Evolutionary conservation across 1,140 invertebrate genomes (phyloP).

Genomic region (Cotesia chilonis): DNA sequence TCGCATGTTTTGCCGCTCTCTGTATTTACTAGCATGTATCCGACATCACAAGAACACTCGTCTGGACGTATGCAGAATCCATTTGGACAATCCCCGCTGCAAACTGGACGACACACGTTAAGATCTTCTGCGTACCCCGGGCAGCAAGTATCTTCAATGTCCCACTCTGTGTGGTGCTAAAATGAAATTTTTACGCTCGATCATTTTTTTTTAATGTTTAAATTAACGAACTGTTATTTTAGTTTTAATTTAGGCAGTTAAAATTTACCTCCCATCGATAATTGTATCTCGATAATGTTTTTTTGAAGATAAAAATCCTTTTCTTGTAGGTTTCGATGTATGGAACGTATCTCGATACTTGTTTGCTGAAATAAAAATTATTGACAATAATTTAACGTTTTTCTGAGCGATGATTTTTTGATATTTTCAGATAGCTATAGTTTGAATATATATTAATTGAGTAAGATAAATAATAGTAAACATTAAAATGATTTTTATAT

Average conservation of each 20-base stretch:
- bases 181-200: background rate
- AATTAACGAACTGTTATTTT: background rate
- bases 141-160: constrained; percentile 65
- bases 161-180: constrained; percentile 30
- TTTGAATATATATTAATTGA: too few species aligned
- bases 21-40: constrained; percentile 35
- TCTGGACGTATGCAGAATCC: constrained; percentile 62
- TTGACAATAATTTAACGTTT: background rate
- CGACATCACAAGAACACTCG: constrained; percentile 54
- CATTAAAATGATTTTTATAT: too few species aligned
- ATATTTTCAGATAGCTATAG: too few species aligned
- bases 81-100: constrained; percentile 55
- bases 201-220: background rate
- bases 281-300: constrained; percentile 21
- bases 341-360: constrained; percentile 26
- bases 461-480: too few species aligned
- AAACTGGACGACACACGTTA: constrained; percentile 67
- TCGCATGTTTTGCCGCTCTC: constrained; percentile 52
- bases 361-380: constrained; percentile 30
- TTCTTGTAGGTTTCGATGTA: constrained; percentile 42
- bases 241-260: background rate
- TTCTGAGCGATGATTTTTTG: too few species aligned
- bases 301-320: background rate
- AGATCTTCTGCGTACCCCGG: constrained; percentile 69
- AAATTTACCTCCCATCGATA: constrained; percentile 42